These are phyloP conservation scores for Thunnus albacares DNA, from an alignment of 2,797 vertebrate species.

Conservation along the genomic window DNA sequence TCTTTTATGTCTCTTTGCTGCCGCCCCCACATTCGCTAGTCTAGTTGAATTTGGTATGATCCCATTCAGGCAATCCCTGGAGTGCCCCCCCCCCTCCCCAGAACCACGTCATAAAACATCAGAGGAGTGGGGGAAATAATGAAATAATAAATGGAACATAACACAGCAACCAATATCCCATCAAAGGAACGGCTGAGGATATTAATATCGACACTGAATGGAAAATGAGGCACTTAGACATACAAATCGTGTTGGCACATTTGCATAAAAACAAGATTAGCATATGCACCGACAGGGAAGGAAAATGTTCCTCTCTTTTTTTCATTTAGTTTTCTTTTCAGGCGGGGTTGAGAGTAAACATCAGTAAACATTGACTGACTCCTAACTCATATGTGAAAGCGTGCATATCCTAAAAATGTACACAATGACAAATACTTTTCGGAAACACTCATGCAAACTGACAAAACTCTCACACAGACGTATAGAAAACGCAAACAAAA, in stretches of 20 bases:
- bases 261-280: constrained; percentile 87
- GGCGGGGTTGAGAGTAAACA: constrained; percentile 29
- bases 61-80: constrained; percentile 59
- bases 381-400: constrained; percentile 26
- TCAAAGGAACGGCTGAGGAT: constrained; percentile 82
- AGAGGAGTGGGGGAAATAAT: constrained; percentile 57
- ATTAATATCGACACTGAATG: constrained; percentile 84
- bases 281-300: constrained; percentile 80
- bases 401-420: background rate
- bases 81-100: constrained; percentile 59
- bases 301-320: constrained; percentile 63
- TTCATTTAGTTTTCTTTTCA: constrained; percentile 2
- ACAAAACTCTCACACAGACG: background rate
- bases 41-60: constrained; percentile 60
- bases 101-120: constrained; percentile 72
- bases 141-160: constrained; percentile 78
- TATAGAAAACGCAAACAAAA: background rate
- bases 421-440: background rate
- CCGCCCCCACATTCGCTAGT: constrained; percentile 24
- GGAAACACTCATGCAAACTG: background rate
- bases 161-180: constrained; percentile 82
- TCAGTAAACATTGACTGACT: constrained; percentile 64
- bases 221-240: constrained; percentile 84
- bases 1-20: constrained; percentile 23
- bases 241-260: constrained; percentile 82